phyloP scores from a whole-genome alignment of 2,113 vertebrate genomes.

The Mormoops blainvillei region DNA sequence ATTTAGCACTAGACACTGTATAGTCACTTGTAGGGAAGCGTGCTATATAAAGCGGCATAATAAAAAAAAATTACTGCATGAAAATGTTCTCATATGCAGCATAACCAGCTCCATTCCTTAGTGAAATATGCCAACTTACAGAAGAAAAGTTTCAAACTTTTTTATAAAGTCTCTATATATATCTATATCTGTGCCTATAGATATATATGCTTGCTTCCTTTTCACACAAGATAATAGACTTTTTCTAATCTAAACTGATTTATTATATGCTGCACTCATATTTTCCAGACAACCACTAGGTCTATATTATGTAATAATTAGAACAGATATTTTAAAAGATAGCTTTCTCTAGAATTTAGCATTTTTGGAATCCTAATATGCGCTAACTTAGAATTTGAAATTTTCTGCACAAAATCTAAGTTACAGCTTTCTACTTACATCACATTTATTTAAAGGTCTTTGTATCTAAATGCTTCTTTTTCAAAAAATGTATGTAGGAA shows the following conservation, averaged over 20 bases:
- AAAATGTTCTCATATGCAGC: neutral
- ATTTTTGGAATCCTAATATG: neutral
- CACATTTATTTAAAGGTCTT: constrained; percentile 8
- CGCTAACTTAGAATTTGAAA: neutral
- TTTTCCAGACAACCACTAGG: neutral
- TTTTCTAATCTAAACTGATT: constrained; percentile 7
- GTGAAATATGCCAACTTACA: neutral
- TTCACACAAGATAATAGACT: neutral
- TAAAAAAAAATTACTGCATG: constrained; percentile 13
- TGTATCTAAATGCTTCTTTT: neutral
- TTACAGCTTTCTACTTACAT: neutral
- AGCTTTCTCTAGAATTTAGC: constrained; percentile 5
- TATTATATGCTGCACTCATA: neutral
- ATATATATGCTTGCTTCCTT: neutral
- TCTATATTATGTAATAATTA: neutral
- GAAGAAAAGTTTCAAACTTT: neutral
- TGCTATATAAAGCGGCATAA: neutral
- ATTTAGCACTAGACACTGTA: neutral
- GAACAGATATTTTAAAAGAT: neutral
- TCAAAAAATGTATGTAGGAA: neutral
- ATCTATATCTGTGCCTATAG: neutral
- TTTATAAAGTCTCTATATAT: neutral
- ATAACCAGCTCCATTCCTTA: neutral
- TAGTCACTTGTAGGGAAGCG: neutral
- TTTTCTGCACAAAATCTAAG: neutral